These are phyloP conservation scores for Castor canadensis DNA, from an alignment of 2,113 vertebrate genomes.

Conservation along the genomic window DNA sequence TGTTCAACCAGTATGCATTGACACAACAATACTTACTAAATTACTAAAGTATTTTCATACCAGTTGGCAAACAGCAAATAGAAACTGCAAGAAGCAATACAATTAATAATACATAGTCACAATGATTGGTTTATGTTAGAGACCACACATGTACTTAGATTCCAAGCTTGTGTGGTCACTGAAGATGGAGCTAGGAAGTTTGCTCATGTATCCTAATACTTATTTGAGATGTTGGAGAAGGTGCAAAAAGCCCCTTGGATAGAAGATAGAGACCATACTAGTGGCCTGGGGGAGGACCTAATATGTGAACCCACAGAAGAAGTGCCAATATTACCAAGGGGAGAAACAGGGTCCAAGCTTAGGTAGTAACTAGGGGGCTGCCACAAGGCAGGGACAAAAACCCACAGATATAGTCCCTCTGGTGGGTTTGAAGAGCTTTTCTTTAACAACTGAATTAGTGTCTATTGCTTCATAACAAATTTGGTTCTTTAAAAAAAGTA, in stretches of 20 bases:
- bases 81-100: slow-evolving; percentile 29
- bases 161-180: not conserved
- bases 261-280: not conserved
- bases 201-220: not conserved
- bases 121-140: slow-evolving; percentile 26
- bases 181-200: not conserved
- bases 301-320: not conserved
- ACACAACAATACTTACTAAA: not conserved
- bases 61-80: slow-evolving; percentile 26
- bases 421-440: not conserved
- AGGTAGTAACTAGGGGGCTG: not conserved
- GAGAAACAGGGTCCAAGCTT: not conserved
- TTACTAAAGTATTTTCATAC: not conserved
- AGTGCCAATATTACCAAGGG: not conserved
- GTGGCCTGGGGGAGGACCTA: not conserved
- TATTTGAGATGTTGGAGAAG: not conserved
- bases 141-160: not conserved
- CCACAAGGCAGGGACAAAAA: not conserved
- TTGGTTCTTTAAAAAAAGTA: not conserved
- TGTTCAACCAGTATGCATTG: not conserved
- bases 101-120: not conserved
- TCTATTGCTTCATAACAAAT: not conserved
- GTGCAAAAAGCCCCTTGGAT: not conserved
- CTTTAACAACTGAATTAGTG: not conserved
- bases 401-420: not conserved